phyloP scores from a whole-genome alignment of 2,113 vertebrate species.

The Chauna torquata region DNA sequence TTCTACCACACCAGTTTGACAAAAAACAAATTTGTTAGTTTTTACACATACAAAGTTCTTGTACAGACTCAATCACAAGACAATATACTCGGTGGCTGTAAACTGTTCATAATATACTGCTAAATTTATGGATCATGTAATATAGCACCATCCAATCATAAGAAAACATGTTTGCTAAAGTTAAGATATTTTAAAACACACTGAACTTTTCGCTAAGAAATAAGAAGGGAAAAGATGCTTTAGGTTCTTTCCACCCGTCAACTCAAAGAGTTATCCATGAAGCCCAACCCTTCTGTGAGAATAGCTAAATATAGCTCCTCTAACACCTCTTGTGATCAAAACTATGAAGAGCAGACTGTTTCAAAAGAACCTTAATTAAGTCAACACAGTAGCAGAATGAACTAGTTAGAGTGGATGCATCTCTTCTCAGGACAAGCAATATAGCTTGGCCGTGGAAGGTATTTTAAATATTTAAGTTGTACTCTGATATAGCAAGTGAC shows the following conservation, averaged over 20 bases:
- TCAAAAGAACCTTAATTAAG: neutral
- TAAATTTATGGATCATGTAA: neutral
- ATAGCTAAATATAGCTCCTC: neutral
- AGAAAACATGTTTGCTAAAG: neutral
- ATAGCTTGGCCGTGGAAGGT: neutral
- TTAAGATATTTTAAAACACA: neutral
- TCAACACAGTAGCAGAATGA: neutral
- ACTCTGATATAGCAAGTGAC: neutral
- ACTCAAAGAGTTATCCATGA: neutral
- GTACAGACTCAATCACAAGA: neutral
- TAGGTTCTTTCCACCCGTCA: neutral
- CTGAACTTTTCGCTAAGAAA: neutral
- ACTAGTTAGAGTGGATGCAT: neutral
- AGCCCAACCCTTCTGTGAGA: neutral
- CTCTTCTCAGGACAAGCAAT: neutral
- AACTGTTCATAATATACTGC: neutral
- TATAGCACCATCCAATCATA: neutral
- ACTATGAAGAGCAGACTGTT: neutral
- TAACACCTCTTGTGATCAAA: conserved; percentile 20
- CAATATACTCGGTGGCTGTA: neutral
- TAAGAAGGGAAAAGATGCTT: neutral
- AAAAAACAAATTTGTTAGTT: neutral
- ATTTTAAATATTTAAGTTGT: neutral
- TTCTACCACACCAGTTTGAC: neutral
- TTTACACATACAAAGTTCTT: neutral